Conservation (phyloP, 2,797 vertebrate species). For the Gephyroberyx darwinii region DNA sequence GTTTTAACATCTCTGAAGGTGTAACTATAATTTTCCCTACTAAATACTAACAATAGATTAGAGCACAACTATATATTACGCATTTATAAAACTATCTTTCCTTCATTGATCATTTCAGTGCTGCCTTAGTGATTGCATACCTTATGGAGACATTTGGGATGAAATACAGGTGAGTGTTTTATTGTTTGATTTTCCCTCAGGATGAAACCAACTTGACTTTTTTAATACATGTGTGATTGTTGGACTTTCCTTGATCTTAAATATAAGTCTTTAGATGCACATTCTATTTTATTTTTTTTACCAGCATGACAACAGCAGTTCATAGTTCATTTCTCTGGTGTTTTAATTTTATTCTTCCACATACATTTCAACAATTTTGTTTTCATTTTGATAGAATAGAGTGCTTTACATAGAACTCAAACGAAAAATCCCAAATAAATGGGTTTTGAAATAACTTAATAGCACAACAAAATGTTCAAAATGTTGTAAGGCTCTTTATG, state of each 20-base stretch:
- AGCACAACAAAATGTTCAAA: too few relatives aligned
- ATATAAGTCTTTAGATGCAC: not conserved
- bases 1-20: not conserved
- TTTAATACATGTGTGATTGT: not conserved
- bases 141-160: constrained; percentile 99
- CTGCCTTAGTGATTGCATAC: constrained; percentile 93
- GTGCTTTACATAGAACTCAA: too few relatives aligned
- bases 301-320: not conserved
- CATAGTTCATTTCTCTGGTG: too few relatives aligned
- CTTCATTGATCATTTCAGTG: constrained; percentile 61
- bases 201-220: not conserved
- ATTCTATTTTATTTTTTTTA: not conserved
- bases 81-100: not conserved
- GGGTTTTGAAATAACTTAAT: too few relatives aligned
- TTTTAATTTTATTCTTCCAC: too few relatives aligned
- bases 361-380: too few relatives aligned
- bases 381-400: too few relatives aligned
- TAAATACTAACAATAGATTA: not conserved
- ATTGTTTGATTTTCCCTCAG: not conserved
- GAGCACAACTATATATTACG: not conserved
- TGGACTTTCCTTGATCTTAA: not conserved
- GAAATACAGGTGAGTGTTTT: constrained; percentile 91
- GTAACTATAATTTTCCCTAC: not conserved
- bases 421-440: too few relatives aligned
- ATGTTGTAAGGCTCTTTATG: too few relatives aligned